These are phyloP conservation scores for Eremophila alpestris DNA, from an alignment of 2,797 vertebrate genomes.

Conservation along the genomic window DNA sequence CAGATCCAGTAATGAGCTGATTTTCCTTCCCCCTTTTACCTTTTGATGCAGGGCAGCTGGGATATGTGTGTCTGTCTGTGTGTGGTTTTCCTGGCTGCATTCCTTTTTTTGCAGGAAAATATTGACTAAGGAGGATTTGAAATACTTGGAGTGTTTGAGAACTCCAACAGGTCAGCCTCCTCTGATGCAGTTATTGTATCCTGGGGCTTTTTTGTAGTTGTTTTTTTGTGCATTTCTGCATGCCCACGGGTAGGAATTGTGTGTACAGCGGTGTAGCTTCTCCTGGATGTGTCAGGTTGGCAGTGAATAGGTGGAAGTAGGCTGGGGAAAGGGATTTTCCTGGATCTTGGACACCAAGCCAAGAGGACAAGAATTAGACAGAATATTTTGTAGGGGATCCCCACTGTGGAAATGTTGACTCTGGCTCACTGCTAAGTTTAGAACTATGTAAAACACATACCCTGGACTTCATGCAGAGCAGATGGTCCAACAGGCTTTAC, in stretches of 20 bases:
- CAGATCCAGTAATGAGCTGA: neutral
- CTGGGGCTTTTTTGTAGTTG: neutral
- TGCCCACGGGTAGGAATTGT: neutral
- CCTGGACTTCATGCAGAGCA: constrained; percentile 46
- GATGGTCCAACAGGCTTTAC: constrained; percentile 62
- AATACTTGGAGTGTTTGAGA: neutral
- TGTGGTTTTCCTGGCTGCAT: neutral
- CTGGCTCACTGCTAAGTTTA: constrained; percentile 22
- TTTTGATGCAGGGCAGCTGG: neutral
- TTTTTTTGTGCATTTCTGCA: neutral
- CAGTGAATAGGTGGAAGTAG: neutral
- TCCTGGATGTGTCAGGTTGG: neutral
- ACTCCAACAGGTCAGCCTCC: neutral
- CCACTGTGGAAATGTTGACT: constrained; percentile 23
- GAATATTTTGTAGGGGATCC: constrained; percentile 5
- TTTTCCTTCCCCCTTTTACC: neutral
- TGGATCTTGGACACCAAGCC: neutral
- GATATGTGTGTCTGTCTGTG: neutral
- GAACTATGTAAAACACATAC: neutral
- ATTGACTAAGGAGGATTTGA: neutral
- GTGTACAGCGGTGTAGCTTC: neutral
- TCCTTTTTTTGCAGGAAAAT: neutral
- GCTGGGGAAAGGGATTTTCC: neutral
- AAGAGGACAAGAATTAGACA: neutral
- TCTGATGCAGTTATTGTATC: neutral